Conservation (phyloP, 1,140 invertebrate species). For the Calliopsis andreniformis region DNA sequence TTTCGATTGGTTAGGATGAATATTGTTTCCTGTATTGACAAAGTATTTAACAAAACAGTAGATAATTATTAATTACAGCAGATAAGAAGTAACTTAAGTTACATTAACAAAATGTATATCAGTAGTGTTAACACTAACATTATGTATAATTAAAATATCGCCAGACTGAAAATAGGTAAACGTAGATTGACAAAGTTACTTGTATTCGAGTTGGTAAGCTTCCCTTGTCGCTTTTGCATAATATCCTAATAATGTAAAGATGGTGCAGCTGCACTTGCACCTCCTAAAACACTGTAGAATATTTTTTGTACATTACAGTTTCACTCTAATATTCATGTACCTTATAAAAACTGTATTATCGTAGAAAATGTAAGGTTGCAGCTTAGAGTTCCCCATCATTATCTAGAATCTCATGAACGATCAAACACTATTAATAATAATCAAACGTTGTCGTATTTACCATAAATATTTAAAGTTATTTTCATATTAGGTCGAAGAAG, state of each 20-base stretch:
- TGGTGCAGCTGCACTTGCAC: background rate
- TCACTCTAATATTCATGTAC: background rate
- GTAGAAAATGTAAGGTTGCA: background rate
- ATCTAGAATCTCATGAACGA: background rate
- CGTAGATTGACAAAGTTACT: background rate
- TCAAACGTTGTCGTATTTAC: background rate
- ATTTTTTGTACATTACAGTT: too few relatives aligned
- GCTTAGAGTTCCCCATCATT: too few relatives aligned
- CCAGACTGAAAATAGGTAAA: background rate
- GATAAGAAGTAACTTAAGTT: conserved; percentile 10
- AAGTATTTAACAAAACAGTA: background rate
- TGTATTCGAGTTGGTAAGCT: conserved; percentile 13
- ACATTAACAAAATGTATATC: conserved; percentile 11
- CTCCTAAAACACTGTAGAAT: background rate
- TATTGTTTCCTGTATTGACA: too few relatives aligned
- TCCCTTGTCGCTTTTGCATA: conserved; percentile 25
- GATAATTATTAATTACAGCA: background rate
- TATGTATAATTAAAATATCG: background rate
- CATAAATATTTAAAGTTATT: background rate
- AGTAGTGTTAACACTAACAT: conserved; percentile 36
- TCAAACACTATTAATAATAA: too few relatives aligned
- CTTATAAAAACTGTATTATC: background rate
- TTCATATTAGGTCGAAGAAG: background rate
- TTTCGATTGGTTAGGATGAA: too few relatives aligned
- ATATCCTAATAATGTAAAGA: background rate